Percentiles rank a stretch among this genome's conserved stretches.
phyloP scores from a whole-genome alignment of 2,113 vertebrate species.

The Grammomys dolichurus region DNA sequence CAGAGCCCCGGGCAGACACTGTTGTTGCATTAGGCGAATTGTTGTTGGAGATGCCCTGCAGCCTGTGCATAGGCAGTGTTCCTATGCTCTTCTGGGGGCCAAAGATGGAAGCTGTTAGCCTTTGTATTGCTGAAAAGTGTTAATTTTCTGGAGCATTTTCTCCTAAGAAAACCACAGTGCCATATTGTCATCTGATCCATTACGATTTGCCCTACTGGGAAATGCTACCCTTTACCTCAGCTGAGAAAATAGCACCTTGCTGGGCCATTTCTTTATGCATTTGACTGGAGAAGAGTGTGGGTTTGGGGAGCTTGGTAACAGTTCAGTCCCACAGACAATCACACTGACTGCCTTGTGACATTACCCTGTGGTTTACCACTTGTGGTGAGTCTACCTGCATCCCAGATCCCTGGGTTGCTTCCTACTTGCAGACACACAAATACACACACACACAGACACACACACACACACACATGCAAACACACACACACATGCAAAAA shows the following conservation, averaged over 20 bases:
- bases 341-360: background rate
- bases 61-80: conserved; percentile 27
- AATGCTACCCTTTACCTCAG: conserved; percentile 39
- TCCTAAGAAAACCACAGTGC: conserved; percentile 67
- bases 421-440: background rate
- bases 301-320: conserved; percentile 24
- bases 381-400: background rate
- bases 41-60: conserved; percentile 66
- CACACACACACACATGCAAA: too few relatives aligned
- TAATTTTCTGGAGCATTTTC: conserved; percentile 78
- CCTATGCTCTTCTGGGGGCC: conserved; percentile 67
- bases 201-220: conserved; percentile 69
- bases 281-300: conserved; percentile 49
- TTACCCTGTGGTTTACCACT: background rate
- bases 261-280: conserved; percentile 11
- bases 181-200: conserved; percentile 62
- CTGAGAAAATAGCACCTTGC: conserved; percentile 55
- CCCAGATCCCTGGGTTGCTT: too few relatives aligned
- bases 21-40: conserved; percentile 73
- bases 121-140: conserved; percentile 51
- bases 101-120: conserved; percentile 62
- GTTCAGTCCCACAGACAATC: conserved; percentile 18
- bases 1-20: conserved; percentile 66
- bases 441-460: background rate
- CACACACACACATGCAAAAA: background rate